phyloP scores from a whole-genome alignment of 1,140 invertebrate genomes.

The Bombus waltoni region DNA sequence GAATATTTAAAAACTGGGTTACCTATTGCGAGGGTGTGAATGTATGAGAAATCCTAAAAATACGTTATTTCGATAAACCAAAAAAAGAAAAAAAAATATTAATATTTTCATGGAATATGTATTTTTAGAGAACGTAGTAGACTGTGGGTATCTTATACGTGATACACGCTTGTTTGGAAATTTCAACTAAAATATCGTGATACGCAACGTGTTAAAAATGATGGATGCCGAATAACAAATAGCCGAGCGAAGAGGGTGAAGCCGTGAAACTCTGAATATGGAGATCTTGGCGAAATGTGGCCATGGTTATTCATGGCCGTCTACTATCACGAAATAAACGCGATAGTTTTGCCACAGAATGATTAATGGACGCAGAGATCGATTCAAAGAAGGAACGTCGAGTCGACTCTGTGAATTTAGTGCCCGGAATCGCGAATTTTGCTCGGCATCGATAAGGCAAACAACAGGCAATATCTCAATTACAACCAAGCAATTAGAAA shows the following conservation, averaged over 20 bases:
- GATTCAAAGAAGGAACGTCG: constrained; percentile 10
- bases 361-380: constrained; percentile 36
- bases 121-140: neutral
- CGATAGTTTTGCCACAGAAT: neutral
- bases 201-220: neutral
- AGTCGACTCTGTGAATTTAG: neutral
- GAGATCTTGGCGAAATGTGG: constrained; percentile 29
- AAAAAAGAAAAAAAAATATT: neutral
- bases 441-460: neutral
- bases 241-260: neutral
- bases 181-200: neutral
- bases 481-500: neutral
- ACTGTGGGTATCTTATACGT: neutral
- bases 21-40: neutral
- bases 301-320: constrained; percentile 26
- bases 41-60: neutral
- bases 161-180: neutral
- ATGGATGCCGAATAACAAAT: neutral
- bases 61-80: neutral
- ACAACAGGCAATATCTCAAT: neutral
- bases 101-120: neutral
- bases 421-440: neutral
- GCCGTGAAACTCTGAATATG: neutral
- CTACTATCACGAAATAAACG: constrained; percentile 19
- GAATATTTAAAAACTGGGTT: neutral